A percentile compares a stretch with the other conserved stretches of the same genome.
These are phyloP conservation scores for Coptotermes formosanus DNA, from an alignment of 1,140 invertebrate genomes.

Conservation along the genomic window DNA sequence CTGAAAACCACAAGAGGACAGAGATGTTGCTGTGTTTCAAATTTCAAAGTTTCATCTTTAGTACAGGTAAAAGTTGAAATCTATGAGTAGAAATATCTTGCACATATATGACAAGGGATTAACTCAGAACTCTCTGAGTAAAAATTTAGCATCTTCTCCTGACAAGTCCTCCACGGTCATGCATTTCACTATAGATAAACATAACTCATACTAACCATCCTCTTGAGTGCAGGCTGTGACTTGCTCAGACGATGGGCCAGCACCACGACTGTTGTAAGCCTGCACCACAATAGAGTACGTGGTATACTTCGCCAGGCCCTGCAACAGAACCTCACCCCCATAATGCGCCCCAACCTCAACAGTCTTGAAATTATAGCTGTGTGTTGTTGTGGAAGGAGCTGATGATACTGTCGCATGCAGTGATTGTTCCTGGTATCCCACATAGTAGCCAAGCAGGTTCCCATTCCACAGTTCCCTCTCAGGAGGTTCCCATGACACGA, in stretches of 20 bases:
- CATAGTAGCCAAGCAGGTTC: constrained; percentile 87
- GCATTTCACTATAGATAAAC: no score
- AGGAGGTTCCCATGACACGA: constrained; percentile 87
- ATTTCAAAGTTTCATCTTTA: no score
- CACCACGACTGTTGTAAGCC: constrained; percentile 87
- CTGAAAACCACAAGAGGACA: no score
- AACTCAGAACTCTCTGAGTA: no score
- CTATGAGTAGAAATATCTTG: no score
- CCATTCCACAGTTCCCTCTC: constrained; percentile 86
- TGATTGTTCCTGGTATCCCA: constrained; percentile 74
- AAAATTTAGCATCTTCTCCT: no score
- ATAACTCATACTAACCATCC: constrained; percentile 65
- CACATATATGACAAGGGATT: no score
- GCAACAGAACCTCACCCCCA: constrained; percentile 62
- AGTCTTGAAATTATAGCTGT: constrained; percentile 51
- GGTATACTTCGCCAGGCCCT: constrained; percentile 78
- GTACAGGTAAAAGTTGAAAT: no score
- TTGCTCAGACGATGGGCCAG: constrained; percentile 82
- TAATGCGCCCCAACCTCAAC: constrained; percentile 64
- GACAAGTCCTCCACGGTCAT: no score
- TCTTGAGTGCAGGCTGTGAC: constrained; percentile 80
- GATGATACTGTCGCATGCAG: constrained; percentile 25
- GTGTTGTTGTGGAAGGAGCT: constrained; percentile 22
- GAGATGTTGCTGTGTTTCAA: no score
- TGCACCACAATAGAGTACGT: constrained; percentile 88